These are phyloP conservation scores for Galerucella calmariensis DNA, from an alignment of 2,888 invertebrate genomes.

Conservation along the genomic window DNA sequence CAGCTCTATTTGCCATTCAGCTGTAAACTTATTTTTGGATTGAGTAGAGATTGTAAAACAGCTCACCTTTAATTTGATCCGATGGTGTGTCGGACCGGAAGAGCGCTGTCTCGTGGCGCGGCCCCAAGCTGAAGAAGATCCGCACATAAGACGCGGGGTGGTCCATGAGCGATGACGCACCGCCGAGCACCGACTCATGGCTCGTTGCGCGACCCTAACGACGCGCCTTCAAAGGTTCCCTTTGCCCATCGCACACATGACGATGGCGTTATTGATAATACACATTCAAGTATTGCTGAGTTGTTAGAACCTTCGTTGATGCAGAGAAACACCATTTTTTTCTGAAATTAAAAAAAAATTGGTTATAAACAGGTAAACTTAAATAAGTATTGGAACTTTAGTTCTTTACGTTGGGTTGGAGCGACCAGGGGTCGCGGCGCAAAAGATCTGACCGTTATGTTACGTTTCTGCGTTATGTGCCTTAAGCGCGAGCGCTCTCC, in stretches of 20 bases:
- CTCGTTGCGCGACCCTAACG: conserved; percentile 67
- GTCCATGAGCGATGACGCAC: conserved; percentile 65
- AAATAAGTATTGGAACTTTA: not conserved
- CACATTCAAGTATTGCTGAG: not conserved
- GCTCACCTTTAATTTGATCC: conserved; percentile 64
- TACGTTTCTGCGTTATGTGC: too few species aligned
- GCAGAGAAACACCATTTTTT: conserved; percentile 25
- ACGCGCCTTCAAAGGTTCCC: conserved; percentile 14
- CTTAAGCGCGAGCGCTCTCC: too few species aligned
- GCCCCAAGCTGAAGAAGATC: conserved; percentile 64
- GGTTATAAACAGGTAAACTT: not conserved
- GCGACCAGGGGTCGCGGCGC: too few species aligned
- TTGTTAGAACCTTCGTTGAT: not conserved
- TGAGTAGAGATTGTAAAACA: too few species aligned
- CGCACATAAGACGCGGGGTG: conserved; percentile 66
- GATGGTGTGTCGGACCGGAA: conserved; percentile 62
- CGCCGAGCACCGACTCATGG: conserved; percentile 67
- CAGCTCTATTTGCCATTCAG: too few species aligned
- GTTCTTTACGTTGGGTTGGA: too few species aligned
- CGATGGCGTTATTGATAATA: not conserved
- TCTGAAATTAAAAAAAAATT: conserved; percentile 24
- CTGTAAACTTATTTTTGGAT: not conserved
- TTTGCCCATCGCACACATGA: conserved; percentile 8
- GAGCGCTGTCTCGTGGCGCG: conserved; percentile 64
- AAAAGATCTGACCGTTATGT: too few species aligned